Percentiles rank a stretch among this genome's conserved stretches.
phyloP scores from a whole-genome alignment of 2,888 invertebrate species.

The Ophioninae sp. region DNA sequence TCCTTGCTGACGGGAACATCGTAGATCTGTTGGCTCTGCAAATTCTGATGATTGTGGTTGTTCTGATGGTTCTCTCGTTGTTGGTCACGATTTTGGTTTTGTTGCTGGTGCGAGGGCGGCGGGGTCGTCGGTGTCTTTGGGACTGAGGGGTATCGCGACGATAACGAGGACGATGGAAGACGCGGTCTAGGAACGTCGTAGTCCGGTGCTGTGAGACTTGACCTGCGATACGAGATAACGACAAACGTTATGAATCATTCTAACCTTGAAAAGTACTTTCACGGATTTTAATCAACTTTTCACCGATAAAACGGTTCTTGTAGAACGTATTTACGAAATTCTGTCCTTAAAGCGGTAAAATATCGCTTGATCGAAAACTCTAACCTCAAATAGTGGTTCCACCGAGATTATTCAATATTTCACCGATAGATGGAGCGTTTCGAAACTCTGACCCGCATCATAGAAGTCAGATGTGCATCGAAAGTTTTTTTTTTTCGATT shows the following conservation, averaged over 20 bases:
- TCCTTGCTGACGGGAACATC: constrained; percentile 86
- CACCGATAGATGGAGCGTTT: too few species aligned
- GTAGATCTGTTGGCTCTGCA: constrained; percentile 81
- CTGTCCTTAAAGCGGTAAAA: too few species aligned
- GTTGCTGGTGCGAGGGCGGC: constrained; percentile 66
- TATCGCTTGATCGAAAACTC: too few species aligned
- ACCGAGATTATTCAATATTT: too few species aligned
- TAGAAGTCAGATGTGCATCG: too few species aligned
- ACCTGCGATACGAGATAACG: constrained; percentile 68
- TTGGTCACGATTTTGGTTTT: constrained; percentile 55
- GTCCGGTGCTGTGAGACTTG: constrained; percentile 85
- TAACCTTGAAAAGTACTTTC: neutral
- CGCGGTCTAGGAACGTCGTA: constrained; percentile 87
- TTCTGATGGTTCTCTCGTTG: constrained; percentile 64
- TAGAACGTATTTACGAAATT: too few species aligned
- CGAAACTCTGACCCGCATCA: too few species aligned
- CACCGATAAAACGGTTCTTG: too few species aligned
- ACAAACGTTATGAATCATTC: neutral
- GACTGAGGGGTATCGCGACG: constrained; percentile 71
- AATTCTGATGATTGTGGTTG: constrained; percentile 59
- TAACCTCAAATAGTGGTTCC: too few species aligned
- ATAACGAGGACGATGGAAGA: constrained; percentile 73
- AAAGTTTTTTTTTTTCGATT: too few species aligned
- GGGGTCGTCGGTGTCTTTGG: constrained; percentile 72
- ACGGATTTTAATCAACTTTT: too few species aligned